Percentiles rank a stretch among this genome's conserved stretches.
Evolutionary conservation across 2,888 invertebrate genomes (phyloP).

Genomic region (Caenorhabditis sp.): DNA sequence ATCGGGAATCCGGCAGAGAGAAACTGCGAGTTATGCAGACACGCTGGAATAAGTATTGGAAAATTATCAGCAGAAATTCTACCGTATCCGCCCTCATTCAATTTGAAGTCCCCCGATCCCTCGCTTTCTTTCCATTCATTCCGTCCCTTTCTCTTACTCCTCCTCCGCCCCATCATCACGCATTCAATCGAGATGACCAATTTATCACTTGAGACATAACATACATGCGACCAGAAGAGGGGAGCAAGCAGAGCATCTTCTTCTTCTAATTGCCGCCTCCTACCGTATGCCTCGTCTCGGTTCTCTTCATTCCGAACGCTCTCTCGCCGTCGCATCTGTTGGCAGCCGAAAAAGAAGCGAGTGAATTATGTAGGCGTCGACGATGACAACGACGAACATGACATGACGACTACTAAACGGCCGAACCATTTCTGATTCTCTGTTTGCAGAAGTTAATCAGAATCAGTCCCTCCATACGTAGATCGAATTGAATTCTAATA

Average conservation of each 20-base stretch:
- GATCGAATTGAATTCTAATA: slow-evolving; percentile 12
- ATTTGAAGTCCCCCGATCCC: neutral
- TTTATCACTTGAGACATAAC: slow-evolving; percentile 54
- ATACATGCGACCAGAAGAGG: slow-evolving; percentile 37
- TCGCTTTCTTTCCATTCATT: neutral
- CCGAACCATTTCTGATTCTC: neutral
- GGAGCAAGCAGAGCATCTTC: slow-evolving; percentile 37
- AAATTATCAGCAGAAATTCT: neutral
- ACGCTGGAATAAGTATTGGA: no score
- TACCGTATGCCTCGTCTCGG: slow-evolving; percentile 25
- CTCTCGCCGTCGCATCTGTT: slow-evolving; percentile 35
- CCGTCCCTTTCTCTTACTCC: neutral
- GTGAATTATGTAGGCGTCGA: slow-evolving; percentile 42
- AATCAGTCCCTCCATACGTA: no score
- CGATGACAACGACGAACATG: slow-evolving; percentile 16
- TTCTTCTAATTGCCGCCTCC: slow-evolving; percentile 44
- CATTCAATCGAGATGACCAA: slow-evolving; percentile 47
- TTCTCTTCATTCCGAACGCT: slow-evolving; percentile 1
- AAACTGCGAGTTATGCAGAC: slow-evolving; percentile 50
- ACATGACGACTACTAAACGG: slow-evolving; percentile 19
- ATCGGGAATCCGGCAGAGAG: slow-evolving; percentile 49
- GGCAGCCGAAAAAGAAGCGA: slow-evolving; percentile 43
- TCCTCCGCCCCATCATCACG: slow-evolving; percentile 26
- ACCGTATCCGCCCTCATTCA: neutral
- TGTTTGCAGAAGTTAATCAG: no score